Evolutionary conservation across 2,797 vertebrate genomes (phyloP).

Genomic region (Gallinago nigripennis): DNA sequence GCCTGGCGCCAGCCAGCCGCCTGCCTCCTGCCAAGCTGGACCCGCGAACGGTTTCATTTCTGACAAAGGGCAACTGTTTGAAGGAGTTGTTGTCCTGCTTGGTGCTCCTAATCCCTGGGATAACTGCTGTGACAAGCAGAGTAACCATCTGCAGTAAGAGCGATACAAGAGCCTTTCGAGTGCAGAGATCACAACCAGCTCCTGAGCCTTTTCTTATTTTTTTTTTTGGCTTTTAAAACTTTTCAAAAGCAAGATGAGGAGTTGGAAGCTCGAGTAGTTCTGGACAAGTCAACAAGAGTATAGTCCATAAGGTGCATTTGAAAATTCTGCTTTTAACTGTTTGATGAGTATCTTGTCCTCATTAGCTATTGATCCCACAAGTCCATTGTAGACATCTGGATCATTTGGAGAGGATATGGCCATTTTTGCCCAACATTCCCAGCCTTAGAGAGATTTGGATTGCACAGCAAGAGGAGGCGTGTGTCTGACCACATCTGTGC

Average conservation of each 20-base stretch:
- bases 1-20: slow-evolving; percentile 17
- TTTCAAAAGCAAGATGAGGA: neutral
- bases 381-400: neutral
- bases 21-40: slow-evolving; percentile 23
- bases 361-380: neutral
- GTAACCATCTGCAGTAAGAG: neutral
- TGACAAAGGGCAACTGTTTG: slow-evolving; percentile 55
- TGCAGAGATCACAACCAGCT: fast-evolving
- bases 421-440: neutral
- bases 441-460: neutral
- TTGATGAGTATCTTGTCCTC: neutral
- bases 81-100: slow-evolving; percentile 36
- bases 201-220: neutral
- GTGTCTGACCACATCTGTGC: neutral
- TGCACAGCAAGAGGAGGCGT: neutral
- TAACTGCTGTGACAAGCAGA: slow-evolving; percentile 28
- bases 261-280: neutral
- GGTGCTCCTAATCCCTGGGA: slow-evolving; percentile 20
- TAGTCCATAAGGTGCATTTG: neutral
- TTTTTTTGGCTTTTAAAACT: neutral
- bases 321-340: neutral
- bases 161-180: neutral
- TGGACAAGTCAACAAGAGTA: neutral
- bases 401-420: neutral
- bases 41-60: neutral